phyloP scores from a whole-genome alignment of 2,797 vertebrate genomes.

The Heliangelus exortis region DNA sequence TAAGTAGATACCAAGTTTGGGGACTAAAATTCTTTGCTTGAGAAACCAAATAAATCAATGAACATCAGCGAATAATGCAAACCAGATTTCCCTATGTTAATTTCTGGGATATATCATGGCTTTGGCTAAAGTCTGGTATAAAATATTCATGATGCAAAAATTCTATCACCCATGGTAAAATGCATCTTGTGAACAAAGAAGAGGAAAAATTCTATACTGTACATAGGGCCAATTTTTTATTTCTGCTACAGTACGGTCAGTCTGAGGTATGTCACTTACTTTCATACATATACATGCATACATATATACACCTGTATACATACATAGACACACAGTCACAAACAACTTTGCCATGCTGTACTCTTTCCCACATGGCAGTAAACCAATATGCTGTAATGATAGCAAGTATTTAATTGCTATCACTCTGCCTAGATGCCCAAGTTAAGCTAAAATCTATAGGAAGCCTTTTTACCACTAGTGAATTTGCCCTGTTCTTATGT shows the following conservation, averaged over 20 bases:
- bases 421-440: background rate
- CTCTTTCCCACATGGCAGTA: background rate
- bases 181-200: constrained; percentile 55
- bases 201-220: background rate
- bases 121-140: constrained; percentile 75
- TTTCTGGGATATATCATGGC: constrained; percentile 77
- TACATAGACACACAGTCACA: background rate
- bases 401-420: background rate
- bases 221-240: background rate
- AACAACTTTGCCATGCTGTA: background rate
- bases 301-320: background rate
- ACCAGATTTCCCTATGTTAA: constrained; percentile 78
- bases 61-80: constrained; percentile 77
- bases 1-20: constrained; percentile 69
- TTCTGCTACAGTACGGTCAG: background rate
- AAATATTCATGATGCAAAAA: constrained; percentile 74
- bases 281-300: background rate
- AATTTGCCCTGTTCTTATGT: background rate
- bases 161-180: constrained; percentile 67
- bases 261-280: constrained; percentile 47
- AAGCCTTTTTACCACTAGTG: background rate
- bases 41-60: constrained; percentile 79
- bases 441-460: background rate
- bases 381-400: background rate
- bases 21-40: constrained; percentile 67